Conservation (phyloP, 1,140 invertebrate genomes). For the Oscheius sp. region DNA sequence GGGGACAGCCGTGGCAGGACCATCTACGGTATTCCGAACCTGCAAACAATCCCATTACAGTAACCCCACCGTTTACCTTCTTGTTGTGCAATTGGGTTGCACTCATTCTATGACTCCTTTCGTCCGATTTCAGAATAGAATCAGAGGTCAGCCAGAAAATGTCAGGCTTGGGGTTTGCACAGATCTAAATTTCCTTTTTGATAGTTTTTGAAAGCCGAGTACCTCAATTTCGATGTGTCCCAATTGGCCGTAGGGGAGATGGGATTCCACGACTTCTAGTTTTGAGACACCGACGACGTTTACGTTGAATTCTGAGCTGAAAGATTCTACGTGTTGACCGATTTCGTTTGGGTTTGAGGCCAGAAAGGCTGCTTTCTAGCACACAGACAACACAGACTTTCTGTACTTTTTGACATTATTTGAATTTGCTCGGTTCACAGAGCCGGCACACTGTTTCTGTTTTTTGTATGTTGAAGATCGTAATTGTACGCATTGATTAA, state of each 20-base stretch:
- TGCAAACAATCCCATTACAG: neutral
- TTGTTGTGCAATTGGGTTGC: neutral
- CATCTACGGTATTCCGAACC: neutral
- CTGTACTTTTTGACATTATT: too few species aligned
- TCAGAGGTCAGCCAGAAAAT: neutral
- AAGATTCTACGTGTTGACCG: too few species aligned
- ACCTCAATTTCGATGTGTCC: neutral
- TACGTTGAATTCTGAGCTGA: neutral
- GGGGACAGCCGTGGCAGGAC: neutral
- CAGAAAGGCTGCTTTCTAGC: too few species aligned
- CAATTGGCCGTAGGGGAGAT: neutral
- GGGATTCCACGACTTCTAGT: neutral
- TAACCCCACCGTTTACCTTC: neutral
- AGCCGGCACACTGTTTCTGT: too few species aligned
- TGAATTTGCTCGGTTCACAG: too few species aligned
- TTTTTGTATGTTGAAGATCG: too few species aligned
- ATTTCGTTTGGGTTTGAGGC: too few species aligned
- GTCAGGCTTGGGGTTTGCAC: neutral
- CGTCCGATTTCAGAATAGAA: neutral
- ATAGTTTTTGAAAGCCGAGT: neutral
- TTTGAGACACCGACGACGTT: neutral
- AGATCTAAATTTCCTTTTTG: too few species aligned
- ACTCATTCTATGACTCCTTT: neutral
- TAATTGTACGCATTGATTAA: too few species aligned
- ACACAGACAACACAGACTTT: too few species aligned